Percentiles rank a stretch among this genome's conserved stretches.
Evolutionary conservation across 2,888 invertebrate genomes (phyloP).

Genomic region (Sussaba pulchella): DNA sequence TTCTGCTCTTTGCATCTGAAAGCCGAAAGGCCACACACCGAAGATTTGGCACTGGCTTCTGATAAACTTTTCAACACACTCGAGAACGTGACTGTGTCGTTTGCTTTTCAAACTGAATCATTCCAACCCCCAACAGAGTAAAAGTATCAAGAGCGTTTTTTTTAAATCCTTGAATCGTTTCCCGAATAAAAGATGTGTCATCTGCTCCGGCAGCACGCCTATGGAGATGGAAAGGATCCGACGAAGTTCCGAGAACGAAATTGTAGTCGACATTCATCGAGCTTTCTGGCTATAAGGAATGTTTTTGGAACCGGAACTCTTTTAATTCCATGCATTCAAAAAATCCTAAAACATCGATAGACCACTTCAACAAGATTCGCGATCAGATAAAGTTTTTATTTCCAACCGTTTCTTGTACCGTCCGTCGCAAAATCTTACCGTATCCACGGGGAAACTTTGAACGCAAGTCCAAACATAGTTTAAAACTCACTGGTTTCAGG

Average conservation of each 20-base stretch:
- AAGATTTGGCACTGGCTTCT: constrained; percentile 55
- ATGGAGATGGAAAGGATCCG: neutral
- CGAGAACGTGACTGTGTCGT: neutral
- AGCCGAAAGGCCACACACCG: constrained; percentile 33
- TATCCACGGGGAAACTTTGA: constrained; percentile 22
- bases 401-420: neutral
- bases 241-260: neutral
- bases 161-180: constrained; percentile 9
- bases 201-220: neutral
- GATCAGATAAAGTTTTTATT: neutral
- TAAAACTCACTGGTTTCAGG: constrained; percentile 4
- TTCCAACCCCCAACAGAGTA: neutral
- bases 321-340: too few species aligned
- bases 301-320: too few species aligned
- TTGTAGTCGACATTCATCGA: neutral
- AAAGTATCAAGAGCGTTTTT: constrained; percentile 17
- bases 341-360: neutral
- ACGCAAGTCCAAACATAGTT: constrained; percentile 12
- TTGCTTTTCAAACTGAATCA: constrained; percentile 30
- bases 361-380: neutral
- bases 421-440: neutral
- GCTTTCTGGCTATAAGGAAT: neutral
- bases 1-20: constrained; percentile 20
- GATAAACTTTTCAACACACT: constrained; percentile 51
- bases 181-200: neutral